Evolutionary conservation across 2,113 vertebrate species (phyloP).

Genomic region (Rutilus rutilus): DNA sequence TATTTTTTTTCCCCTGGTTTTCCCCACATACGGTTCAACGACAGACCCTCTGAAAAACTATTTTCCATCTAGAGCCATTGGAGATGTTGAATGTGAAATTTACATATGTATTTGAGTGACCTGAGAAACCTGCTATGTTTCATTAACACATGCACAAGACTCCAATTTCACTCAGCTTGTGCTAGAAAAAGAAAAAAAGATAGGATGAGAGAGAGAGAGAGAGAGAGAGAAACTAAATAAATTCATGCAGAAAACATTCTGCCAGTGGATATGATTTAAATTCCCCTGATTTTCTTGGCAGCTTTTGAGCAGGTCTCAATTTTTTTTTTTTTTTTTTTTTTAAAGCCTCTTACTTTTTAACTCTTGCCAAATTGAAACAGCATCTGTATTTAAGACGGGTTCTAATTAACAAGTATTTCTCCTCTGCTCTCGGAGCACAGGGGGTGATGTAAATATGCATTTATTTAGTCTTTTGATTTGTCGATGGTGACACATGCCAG

Average conservation of each 20-base stretch:
- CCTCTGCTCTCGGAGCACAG: constrained; percentile 60
- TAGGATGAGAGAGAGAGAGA: background rate
- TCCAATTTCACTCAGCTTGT: constrained; percentile 28
- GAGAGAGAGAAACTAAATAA: constrained; percentile 56
- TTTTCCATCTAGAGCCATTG: background rate
- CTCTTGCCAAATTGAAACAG: constrained; percentile 75
- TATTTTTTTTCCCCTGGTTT: background rate
- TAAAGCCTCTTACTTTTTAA: constrained; percentile 71
- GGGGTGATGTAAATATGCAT: constrained; percentile 74
- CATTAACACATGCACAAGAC: constrained; percentile 40
- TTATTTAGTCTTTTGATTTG: constrained; percentile 75
- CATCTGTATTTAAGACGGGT: constrained; percentile 72
- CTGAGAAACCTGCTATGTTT: constrained; percentile 49
- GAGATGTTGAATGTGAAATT: background rate
- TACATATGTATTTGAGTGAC: constrained; percentile 45
- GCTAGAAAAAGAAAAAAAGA: constrained; percentile 5
- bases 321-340: constrained; percentile 65
- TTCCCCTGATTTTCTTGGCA: constrained; percentile 71
- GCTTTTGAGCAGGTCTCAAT: constrained; percentile 70
- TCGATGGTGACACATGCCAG: constrained; percentile 76
- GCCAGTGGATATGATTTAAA: constrained; percentile 75
- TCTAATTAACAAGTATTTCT: constrained; percentile 73
- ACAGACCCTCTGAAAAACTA: background rate
- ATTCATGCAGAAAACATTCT: constrained; percentile 72
- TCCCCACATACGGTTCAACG: background rate